Evolutionary conservation across 2,888 invertebrate genomes (phyloP).

Genomic region (Lasioglossum villosulum): DNA sequence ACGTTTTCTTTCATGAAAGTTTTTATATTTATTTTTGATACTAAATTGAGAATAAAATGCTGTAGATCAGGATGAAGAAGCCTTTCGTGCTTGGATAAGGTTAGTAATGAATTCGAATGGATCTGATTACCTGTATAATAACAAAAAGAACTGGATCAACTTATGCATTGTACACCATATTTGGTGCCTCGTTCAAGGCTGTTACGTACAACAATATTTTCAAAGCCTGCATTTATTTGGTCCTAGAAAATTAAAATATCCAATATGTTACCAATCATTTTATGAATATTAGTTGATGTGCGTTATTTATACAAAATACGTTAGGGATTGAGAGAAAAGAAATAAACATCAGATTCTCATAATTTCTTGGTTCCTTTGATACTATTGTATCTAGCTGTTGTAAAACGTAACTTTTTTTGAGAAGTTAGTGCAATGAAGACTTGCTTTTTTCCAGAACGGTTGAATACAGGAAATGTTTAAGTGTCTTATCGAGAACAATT

Average conservation of each 20-base stretch:
- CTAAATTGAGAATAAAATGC: slow-evolving; percentile 59
- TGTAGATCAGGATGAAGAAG: slow-evolving; percentile 44
- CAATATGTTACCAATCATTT: slow-evolving; percentile 55
- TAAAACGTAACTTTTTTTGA: slow-evolving; percentile 51
- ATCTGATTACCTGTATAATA: slow-evolving; percentile 40
- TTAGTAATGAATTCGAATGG: slow-evolving; percentile 41
- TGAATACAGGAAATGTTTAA: slow-evolving; percentile 46
- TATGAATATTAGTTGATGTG: slow-evolving; percentile 47
- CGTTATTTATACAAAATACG: slow-evolving; percentile 51
- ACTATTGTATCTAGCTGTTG: slow-evolving; percentile 40
- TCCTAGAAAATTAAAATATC: slow-evolving; percentile 37
- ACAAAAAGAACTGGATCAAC: slow-evolving; percentile 32
- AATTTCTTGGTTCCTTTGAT: slow-evolving; percentile 55
- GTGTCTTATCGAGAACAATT: slow-evolving; percentile 38
- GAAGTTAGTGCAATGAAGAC: slow-evolving; percentile 64
- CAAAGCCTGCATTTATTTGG: slow-evolving; percentile 60
- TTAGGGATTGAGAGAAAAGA: slow-evolving; percentile 33
- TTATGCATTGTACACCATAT: slow-evolving; percentile 47
- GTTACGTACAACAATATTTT: slow-evolving; percentile 36
- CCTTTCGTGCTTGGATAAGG: slow-evolving; percentile 30
- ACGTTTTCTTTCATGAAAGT: slow-evolving; percentile 61
- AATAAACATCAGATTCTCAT: slow-evolving; percentile 31
- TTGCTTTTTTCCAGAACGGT: slow-evolving; percentile 44
- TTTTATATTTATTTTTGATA: slow-evolving; percentile 72
- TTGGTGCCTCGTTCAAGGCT: slow-evolving; percentile 32